Evolutionary conservation across 2,888 invertebrate species (phyloP).

Genomic region (Agrochola circellaris): DNA sequence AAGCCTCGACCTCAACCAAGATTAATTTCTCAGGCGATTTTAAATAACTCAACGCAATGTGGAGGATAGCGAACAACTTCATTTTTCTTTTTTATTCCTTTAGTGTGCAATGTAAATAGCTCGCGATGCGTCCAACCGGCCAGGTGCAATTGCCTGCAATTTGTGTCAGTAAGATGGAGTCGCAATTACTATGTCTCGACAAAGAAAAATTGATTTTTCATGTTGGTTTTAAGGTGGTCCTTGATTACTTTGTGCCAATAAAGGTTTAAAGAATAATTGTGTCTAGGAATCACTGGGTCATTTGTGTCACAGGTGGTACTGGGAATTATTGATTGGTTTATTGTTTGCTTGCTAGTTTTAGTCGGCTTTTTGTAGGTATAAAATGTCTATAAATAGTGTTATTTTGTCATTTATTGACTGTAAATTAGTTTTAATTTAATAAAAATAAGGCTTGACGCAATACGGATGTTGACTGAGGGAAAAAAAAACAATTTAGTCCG

Average conservation of each 20-base stretch:
- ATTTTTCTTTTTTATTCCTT: conserved; percentile 69
- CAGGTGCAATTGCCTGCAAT: conserved; percentile 87
- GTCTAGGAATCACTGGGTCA: conserved; percentile 44
- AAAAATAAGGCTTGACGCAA: background rate
- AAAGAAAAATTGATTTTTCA: conserved; percentile 87
- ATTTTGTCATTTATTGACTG: background rate
- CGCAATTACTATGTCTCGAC: conserved; percentile 85
- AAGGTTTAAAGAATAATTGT: conserved; percentile 46
- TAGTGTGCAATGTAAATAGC: conserved; percentile 80
- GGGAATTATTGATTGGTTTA: conserved; percentile 49
- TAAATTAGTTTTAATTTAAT: background rate
- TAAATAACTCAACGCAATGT: conserved; percentile 71
- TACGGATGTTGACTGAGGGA: too few relatives aligned
- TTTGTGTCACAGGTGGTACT: conserved; percentile 20
- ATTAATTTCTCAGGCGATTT: conserved; percentile 67
- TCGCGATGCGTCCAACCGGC: conserved; percentile 72
- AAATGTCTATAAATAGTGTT: conserved; percentile 6
- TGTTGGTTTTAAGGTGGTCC: conserved; percentile 83
- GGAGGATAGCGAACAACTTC: conserved; percentile 65
- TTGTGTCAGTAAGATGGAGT: conserved; percentile 79
- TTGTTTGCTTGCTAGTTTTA: conserved; percentile 7
- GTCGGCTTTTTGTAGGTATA: conserved; percentile 24
- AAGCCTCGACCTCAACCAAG: conserved; percentile 46
- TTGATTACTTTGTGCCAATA: conserved; percentile 68
- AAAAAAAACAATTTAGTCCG: too few relatives aligned